These are phyloP conservation scores for Cephus pulcher DNA, from an alignment of 2,888 invertebrate genomes.

Conservation along the genomic window DNA sequence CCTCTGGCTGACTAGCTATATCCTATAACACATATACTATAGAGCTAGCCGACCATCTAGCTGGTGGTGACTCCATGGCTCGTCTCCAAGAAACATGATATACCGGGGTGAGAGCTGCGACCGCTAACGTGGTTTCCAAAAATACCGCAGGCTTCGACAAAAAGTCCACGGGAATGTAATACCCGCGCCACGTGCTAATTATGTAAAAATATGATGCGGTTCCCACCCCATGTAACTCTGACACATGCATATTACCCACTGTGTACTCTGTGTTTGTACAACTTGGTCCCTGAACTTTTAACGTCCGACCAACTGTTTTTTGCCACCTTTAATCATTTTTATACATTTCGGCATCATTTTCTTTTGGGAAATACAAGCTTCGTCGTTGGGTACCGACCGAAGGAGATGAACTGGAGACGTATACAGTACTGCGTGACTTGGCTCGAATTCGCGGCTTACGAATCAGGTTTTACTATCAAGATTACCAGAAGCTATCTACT, in stretches of 20 bases:
- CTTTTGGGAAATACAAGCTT: neutral
- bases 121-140: slow-evolving; percentile 61
- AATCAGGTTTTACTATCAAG: neutral
- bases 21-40: neutral
- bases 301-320: neutral
- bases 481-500: slow-evolving; percentile 8
- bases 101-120: slow-evolving; percentile 50
- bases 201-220: slow-evolving; percentile 65
- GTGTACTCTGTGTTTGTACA: neutral
- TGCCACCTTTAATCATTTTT: neutral
- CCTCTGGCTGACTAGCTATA: slow-evolving; percentile 17
- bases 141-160: slow-evolving; percentile 60
- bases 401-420: neutral
- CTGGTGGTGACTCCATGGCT: slow-evolving; percentile 43
- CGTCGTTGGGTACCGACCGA: neutral
- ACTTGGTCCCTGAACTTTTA: neutral
- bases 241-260: neutral
- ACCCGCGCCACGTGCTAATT: slow-evolving; percentile 63
- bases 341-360: neutral
- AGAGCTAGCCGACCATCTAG: slow-evolving; percentile 23
- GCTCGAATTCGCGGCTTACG: neutral
- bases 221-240: slow-evolving; percentile 18
- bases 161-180: slow-evolving; percentile 46
- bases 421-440: neutral
- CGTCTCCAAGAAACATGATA: slow-evolving; percentile 65